phyloP scores from a whole-genome alignment of 2,113 vertebrate genomes.

The Progne subis region DNA sequence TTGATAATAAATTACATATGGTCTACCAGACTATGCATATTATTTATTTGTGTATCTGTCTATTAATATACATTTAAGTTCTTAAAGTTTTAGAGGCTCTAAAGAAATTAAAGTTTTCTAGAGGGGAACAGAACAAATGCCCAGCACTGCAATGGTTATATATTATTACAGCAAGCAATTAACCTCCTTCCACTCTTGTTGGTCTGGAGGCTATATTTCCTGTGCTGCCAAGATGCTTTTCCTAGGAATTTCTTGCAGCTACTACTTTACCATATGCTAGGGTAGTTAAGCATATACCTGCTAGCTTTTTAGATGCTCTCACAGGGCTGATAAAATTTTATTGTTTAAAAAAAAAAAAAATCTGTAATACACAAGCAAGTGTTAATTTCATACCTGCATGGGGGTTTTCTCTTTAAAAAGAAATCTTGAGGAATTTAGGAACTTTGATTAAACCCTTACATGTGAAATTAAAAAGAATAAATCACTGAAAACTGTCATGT shows the following conservation, averaged over 20 bases:
- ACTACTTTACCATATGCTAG: slow-evolving; percentile 7
- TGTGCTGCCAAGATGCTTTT: neutral
- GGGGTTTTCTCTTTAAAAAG: neutral
- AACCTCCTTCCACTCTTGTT: neutral
- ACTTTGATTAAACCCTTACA: neutral
- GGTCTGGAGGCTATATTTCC: neutral
- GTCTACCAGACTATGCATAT: neutral
- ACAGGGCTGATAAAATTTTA: slow-evolving; percentile 13
- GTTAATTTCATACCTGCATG: neutral
- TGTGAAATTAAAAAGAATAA: neutral
- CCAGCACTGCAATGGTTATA: neutral
- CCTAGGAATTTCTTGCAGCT: neutral
- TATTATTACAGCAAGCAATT: neutral
- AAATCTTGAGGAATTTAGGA: neutral
- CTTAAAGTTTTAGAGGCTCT: neutral
- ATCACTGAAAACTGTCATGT: neutral
- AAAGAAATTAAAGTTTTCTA: neutral
- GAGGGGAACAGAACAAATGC: neutral
- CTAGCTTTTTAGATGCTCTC: neutral
- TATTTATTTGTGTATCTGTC: neutral
- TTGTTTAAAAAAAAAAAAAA: neutral
- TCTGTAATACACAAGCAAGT: neutral
- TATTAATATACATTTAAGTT: neutral
- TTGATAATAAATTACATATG: neutral
- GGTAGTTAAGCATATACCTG: neutral